Conservation (phyloP, 2,888 invertebrate genomes). For the Melieria picta region DNA sequence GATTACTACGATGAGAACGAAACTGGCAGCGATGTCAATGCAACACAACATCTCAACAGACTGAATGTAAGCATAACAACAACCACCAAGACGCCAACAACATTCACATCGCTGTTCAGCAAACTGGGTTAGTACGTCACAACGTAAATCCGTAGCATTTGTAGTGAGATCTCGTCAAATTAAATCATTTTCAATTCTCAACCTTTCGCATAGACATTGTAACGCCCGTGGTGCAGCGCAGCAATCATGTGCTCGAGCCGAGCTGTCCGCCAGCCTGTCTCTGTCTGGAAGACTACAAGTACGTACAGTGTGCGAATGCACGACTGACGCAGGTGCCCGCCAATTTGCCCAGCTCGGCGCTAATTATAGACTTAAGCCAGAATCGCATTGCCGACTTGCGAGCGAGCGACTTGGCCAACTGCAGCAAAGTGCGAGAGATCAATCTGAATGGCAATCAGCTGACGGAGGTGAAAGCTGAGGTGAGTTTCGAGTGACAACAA, state of each 20-base stretch:
- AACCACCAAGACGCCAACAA: conserved; percentile 27
- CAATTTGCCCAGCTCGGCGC: conserved; percentile 58
- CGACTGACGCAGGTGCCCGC: conserved; percentile 68
- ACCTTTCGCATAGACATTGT: not conserved
- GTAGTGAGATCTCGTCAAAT: not conserved
- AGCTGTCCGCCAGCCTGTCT: conserved; percentile 60
- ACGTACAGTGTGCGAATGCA: conserved; percentile 68
- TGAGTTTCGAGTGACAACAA: conserved; percentile 36
- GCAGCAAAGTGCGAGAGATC: conserved; percentile 57
- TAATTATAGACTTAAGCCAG: conserved; percentile 61
- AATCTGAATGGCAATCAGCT: conserved; percentile 59
- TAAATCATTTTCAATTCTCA: not conserved
- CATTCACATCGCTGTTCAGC: conserved; percentile 49
- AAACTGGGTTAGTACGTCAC: conserved; percentile 31
- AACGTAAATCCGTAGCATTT: not conserved
- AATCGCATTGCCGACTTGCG: conserved; percentile 59
- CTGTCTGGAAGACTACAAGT: conserved; percentile 59
- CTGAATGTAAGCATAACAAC: conserved; percentile 26
- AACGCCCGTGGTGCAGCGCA: conserved; percentile 54
- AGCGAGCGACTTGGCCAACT: conserved; percentile 56
- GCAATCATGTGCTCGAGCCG: conserved; percentile 57
- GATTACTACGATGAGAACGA: conserved; percentile 52
- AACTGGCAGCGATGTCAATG: conserved; percentile 30
- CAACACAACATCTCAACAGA: conserved; percentile 23
- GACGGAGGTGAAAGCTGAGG: conserved; percentile 55